phyloP scores from a whole-genome alignment of 2,888 invertebrate genomes.

The Amblyjoppa proteus region DNA sequence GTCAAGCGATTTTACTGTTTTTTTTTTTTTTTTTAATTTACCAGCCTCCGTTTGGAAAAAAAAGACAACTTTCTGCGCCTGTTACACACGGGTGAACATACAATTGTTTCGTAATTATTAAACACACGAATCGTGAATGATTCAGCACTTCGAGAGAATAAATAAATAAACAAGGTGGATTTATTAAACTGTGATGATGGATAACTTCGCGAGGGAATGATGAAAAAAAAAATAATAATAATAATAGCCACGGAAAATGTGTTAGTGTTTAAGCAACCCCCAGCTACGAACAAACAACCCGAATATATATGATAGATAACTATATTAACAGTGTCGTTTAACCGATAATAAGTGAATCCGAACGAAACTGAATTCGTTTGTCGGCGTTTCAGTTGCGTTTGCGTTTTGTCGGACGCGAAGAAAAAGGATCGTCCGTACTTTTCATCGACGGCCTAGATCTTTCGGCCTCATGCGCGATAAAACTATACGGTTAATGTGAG shows the following conservation, averaged over 20 bases:
- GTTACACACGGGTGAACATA: conserved; percentile 40
- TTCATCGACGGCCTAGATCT: conserved; percentile 10
- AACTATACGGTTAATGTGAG: neutral
- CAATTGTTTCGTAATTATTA: conserved; percentile 42
- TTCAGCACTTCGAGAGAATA: conserved; percentile 63
- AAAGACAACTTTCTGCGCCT: conserved; percentile 26
- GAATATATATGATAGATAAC: conserved; percentile 52
- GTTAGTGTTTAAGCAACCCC: conserved; percentile 51
- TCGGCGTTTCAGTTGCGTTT: neutral
- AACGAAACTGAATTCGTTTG: neutral
- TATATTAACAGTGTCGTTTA: conserved; percentile 41
- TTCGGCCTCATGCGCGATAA: conserved; percentile 29
- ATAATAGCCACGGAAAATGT: conserved; percentile 63
- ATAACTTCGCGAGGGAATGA: conserved; percentile 47
- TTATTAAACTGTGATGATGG: conserved; percentile 79
- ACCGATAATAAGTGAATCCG: conserved; percentile 27
- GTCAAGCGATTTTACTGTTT: conserved; percentile 84
- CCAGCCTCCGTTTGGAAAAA: conserved; percentile 63
- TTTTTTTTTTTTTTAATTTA: conserved; percentile 52
- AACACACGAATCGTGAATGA: conserved; percentile 32
- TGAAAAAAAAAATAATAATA: conserved; percentile 19
- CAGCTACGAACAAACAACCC: conserved; percentile 1
- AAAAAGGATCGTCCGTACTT: neutral
- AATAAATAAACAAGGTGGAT: conserved; percentile 67
- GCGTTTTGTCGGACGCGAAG: neutral